A percentile compares a stretch with the other conserved stretches of the same genome.
Evolutionary conservation across 2,888 invertebrate genomes (phyloP).

Genomic region (Acheta domesticus): DNA sequence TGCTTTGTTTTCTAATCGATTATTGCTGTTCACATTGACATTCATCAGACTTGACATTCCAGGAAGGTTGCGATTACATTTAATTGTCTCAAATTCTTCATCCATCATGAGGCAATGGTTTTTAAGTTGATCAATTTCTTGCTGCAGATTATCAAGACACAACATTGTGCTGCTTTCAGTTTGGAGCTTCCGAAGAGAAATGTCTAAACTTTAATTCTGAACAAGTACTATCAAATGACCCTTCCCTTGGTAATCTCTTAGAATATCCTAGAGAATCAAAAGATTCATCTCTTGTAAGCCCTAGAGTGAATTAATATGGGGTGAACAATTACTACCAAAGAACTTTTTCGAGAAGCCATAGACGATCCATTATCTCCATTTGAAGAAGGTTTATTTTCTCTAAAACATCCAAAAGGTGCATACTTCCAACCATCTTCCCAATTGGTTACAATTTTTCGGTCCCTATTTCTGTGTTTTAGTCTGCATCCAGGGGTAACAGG

Average conservation of each 20-base stretch:
- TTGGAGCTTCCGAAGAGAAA: conserved; percentile 32
- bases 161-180: conserved; percentile 39
- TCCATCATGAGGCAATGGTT: conserved; percentile 42
- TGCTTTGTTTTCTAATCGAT: neutral
- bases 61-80: conserved; percentile 41
- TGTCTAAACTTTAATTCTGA: conserved; percentile 42
- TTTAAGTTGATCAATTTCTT: conserved; percentile 42
- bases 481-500: neutral
- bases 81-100: conserved; percentile 42
- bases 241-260: conserved; percentile 37
- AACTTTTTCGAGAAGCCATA: neutral
- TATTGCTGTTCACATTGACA: conserved; percentile 29
- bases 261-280: conserved; percentile 39
- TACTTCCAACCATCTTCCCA: conserved; percentile 3
- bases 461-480: neutral
- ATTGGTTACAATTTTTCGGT: neutral
- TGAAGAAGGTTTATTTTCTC: neutral
- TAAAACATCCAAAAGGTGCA: neutral
- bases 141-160: conserved; percentile 41
- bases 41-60: conserved; percentile 41
- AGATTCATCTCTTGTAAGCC: conserved; percentile 37
- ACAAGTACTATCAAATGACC: conserved; percentile 42
- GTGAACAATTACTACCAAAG: neutral
- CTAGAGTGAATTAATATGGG: conserved; percentile 19
- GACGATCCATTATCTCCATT: neutral